Percentiles rank a stretch among this genome's conserved stretches.
phyloP scores from a whole-genome alignment of 2,797 vertebrate species.

The Anomalospiza imberbis region DNA sequence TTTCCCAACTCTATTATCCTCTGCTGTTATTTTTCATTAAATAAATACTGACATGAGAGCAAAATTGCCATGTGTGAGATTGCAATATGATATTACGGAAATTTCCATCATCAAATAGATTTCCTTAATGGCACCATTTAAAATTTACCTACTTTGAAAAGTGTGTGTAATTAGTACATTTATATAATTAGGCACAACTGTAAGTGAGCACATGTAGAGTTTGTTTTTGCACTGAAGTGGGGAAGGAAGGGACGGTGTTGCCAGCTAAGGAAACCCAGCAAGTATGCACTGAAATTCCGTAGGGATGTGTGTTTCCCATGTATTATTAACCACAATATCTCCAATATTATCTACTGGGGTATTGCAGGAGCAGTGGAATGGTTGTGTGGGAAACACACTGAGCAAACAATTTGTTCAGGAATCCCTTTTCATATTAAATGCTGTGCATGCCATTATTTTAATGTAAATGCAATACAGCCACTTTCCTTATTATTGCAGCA shows the following conservation, averaged over 20 bases:
- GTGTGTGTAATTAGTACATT: constrained; percentile 46
- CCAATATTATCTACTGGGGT: not conserved
- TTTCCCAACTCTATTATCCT: not conserved
- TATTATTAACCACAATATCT: not conserved
- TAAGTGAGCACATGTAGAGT: not conserved
- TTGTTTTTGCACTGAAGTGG: constrained; percentile 7
- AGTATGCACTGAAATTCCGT: constrained; percentile 11
- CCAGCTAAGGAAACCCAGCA: not conserved
- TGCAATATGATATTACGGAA: constrained; percentile 13
- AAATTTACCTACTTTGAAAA: constrained; percentile 52
- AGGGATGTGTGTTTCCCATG: not conserved
- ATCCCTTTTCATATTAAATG: not conserved
- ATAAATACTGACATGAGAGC: constrained; percentile 42
- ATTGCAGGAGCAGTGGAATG: not conserved
- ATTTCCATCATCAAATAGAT: constrained; percentile 35
- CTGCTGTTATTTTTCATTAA: constrained; percentile 32
- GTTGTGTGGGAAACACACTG: not conserved
- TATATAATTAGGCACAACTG: constrained; percentile 44
- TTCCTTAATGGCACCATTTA: constrained; percentile 39
- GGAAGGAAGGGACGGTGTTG: constrained; percentile 1
- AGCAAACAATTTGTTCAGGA: constrained; percentile 6
- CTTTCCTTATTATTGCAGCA: not conserved
- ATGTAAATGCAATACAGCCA: not conserved
- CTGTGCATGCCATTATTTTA: not conserved
- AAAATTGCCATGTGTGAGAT: constrained; percentile 1